These are phyloP conservation scores for Neodontobutis hainanensis DNA, from an alignment of 2,113 vertebrate species.

Conservation along the genomic window DNA sequence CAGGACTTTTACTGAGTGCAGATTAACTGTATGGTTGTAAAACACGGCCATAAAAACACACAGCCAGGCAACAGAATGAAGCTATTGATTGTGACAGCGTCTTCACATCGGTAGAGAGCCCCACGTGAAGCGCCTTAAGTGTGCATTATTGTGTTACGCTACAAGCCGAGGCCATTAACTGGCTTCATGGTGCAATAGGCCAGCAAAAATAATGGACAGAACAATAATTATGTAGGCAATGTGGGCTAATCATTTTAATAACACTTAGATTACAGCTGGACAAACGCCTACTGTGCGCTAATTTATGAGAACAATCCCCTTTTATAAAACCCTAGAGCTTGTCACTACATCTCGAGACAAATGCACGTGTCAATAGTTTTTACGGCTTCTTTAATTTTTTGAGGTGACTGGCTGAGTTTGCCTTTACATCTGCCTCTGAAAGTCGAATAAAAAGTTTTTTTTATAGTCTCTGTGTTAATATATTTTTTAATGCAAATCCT, in stretches of 20 bases:
- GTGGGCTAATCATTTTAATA: not conserved
- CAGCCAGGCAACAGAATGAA: constrained; percentile 22
- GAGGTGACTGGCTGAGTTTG: no score
- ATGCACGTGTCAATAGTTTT: no score
- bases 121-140: not conserved
- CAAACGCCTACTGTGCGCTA: not conserved
- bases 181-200: not conserved
- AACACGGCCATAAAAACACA: constrained; percentile 46
- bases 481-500: not conserved
- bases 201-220: not conserved
- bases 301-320: not conserved
- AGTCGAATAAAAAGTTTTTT: not conserved
- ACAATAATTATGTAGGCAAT: not conserved
- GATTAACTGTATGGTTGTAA: constrained; percentile 56
- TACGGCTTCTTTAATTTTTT: no score
- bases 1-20: constrained; percentile 37
- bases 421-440: no score
- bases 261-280: not conserved
- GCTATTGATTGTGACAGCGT: constrained; percentile 24
- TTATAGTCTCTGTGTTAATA: not conserved
- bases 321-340: no score
- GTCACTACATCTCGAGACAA: no score
- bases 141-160: not conserved
- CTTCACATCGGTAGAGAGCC: constrained; percentile 6
- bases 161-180: not conserved